Conservation (phyloP, 2,797 vertebrate genomes). For the Gastrophryne carolinensis region DNA sequence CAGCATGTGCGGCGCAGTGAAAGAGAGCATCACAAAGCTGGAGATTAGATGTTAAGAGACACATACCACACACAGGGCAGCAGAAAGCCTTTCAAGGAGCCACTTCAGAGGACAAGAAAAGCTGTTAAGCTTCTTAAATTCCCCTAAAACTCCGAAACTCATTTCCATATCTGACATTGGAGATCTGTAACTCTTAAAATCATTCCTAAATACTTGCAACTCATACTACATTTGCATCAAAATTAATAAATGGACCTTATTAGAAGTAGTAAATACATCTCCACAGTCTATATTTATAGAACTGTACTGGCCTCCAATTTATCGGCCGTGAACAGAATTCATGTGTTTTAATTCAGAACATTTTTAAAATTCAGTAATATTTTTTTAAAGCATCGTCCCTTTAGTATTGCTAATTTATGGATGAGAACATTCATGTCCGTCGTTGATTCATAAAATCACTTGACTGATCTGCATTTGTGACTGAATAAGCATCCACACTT, state of each 20-base stretch:
- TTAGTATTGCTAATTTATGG: constrained; percentile 41
- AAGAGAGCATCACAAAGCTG: constrained; percentile 18
- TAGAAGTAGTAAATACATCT: neutral
- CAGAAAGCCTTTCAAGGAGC: constrained; percentile 35
- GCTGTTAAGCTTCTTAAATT: constrained; percentile 47
- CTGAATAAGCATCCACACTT: constrained; percentile 42
- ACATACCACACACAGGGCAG: constrained; percentile 35
- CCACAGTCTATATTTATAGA: neutral
- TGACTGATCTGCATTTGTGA: constrained; percentile 46
- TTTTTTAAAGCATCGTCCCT: constrained; percentile 15
- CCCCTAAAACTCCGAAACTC: neutral
- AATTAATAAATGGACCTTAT: neutral
- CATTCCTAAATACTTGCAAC: neutral
- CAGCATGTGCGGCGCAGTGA: neutral
- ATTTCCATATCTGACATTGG: constrained; percentile 35
- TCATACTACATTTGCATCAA: neutral
- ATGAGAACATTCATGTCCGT: constrained; percentile 38
- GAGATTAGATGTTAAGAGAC: constrained; percentile 30
- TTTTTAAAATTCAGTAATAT: constrained; percentile 11
- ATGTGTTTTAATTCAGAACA: no score
- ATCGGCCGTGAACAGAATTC: neutral
- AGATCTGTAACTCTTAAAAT: neutral
- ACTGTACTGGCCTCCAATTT: neutral
- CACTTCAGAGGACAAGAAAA: constrained; percentile 48
- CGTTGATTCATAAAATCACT: constrained; percentile 48